Base-by-base conservation (phyloP, 1,140 invertebrate genomes). In the Nephotettix cincticeps region DNA sequence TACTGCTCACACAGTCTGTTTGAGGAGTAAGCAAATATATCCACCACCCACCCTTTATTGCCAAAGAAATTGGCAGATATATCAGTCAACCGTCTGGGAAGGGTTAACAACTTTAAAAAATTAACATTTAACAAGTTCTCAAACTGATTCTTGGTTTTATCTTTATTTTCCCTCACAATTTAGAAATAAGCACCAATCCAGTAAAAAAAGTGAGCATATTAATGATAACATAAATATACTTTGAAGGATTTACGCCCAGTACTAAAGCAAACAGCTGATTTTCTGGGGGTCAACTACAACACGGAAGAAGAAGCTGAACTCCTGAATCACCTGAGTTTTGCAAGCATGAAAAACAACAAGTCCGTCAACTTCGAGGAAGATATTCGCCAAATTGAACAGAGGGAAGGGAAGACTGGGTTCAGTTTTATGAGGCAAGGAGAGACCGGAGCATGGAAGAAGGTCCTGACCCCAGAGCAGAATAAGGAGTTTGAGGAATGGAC, bases 311-410 rank as follows among this genome's bases (percentile, higher is more conserved):
- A 93, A 0, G 79, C 84, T 0, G 83, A 82, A n/a, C 82, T 96
- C 0, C 85, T 86, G 32, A 85, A 92, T 1, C 90, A 95, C 77
- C 81, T 94, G 0, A 90, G 90, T 47, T 95, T 96, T 76, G 83
- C 89, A 11, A 90, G 87, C 69, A 95, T 77, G 76, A 75, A 74
- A 40, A 70, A 72, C 45, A 77, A 79, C 72, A 70, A 72, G 28
- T 36, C 75, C 4, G 75, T 76, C 9, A 79, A 78, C 66, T 74
- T 71, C 40, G 76, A 76, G 32, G 43, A 32, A 23, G 69, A 45
- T 27, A 27, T 67, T 36, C 21, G 56, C 6, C 75, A 77, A 0
- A 76, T 79, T 0, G 76, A 81, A 81, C 36, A 74, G 81, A 17
- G 81, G 51, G 19, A 45, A 2, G 40, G 64, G 1, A 4, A 45